These are phyloP conservation scores for Actenoides lindsayi DNA, from an alignment of 2,113 vertebrate species.

Conservation along the genomic window DNA sequence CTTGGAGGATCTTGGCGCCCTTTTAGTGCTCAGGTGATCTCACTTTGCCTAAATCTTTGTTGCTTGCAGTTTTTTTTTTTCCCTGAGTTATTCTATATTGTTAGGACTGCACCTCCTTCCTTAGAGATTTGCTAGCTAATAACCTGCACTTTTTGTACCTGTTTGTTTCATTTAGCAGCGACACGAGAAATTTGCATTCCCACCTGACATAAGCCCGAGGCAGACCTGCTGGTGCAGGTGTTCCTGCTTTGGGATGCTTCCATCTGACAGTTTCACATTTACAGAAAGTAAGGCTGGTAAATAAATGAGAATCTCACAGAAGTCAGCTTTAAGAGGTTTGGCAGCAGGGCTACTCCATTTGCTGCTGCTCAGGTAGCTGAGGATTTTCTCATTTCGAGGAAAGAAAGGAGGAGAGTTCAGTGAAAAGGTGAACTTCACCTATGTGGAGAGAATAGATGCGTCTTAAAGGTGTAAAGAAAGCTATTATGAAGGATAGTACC, in stretches of 20 bases:
- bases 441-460: neutral
- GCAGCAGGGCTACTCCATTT: neutral
- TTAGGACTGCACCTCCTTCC: neutral
- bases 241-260: neutral
- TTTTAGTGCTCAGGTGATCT: neutral
- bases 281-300: neutral
- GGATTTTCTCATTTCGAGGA: neutral
- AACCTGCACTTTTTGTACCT: neutral
- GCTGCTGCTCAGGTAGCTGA: neutral
- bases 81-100: neutral
- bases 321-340: neutral
- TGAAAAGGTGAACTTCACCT: neutral
- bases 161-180: neutral
- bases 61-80: neutral
- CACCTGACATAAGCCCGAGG: neutral
- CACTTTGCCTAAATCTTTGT: neutral
- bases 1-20: neutral
- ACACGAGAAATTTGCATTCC: neutral
- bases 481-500: neutral
- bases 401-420: neutral
- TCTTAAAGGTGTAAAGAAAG: neutral
- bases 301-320: neutral
- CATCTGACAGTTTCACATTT: fast-evolving
- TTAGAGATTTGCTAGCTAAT: neutral
- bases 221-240: fast-evolving